Evolutionary conservation across 2,797 vertebrate species (phyloP).

Genomic region (Alauda arvensis): DNA sequence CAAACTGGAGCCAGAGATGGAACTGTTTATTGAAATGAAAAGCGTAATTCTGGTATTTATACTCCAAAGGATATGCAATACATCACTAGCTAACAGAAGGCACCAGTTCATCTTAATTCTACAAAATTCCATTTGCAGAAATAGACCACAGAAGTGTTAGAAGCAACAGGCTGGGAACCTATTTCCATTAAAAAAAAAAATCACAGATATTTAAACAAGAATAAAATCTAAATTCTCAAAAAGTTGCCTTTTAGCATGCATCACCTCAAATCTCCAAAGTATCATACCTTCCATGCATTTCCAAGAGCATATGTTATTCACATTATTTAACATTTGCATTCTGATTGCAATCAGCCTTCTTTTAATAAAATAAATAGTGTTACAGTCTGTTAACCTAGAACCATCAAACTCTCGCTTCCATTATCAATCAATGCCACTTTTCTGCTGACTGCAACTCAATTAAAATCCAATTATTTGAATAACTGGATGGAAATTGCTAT

Average conservation of each 20-base stretch:
- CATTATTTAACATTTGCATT: conserved; percentile 31
- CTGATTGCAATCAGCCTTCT: conserved; percentile 60
- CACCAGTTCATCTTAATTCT: neutral
- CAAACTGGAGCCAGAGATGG: neutral
- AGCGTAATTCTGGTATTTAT: conserved; percentile 25
- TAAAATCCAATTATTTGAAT: conserved; percentile 59
- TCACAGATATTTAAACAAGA: neutral
- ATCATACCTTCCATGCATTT: neutral
- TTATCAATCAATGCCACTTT: conserved; percentile 42
- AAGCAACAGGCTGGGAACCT: neutral
- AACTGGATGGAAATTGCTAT: conserved; percentile 36
- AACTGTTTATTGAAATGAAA: conserved; percentile 13
- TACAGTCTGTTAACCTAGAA: conserved; percentile 7
- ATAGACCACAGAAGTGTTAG: conserved; percentile 17
- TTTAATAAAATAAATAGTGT: conserved; percentile 45
- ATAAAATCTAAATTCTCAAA: neutral
- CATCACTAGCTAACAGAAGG: conserved; percentile 12
- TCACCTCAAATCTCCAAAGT: conserved; percentile 7
- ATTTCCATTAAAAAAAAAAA: neutral
- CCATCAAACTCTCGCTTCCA: neutral
- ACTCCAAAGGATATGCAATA: neutral
- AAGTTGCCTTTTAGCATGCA: neutral
- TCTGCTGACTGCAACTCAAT: conserved; percentile 39
- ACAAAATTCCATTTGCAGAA: conserved; percentile 32
- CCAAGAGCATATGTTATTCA: conserved; percentile 1